phyloP scores from a whole-genome alignment of 2,888 invertebrate genomes.

The Aspidiotus destructor region DNA sequence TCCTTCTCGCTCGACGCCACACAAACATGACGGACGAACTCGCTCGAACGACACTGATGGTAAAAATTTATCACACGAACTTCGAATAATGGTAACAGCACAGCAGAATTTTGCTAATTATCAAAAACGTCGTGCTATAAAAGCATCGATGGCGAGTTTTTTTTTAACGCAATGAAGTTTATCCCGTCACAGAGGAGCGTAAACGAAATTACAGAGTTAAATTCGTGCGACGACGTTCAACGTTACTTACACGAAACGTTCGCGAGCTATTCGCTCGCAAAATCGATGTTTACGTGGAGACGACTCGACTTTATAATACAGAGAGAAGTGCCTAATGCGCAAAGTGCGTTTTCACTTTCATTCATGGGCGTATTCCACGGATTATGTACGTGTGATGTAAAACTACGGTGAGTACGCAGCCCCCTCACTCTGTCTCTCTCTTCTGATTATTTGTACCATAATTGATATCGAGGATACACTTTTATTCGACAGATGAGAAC shows the following conservation, averaged over 20 bases:
- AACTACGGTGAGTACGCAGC: no score
- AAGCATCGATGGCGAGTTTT: not conserved
- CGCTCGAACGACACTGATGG: slow-evolving; percentile 1
- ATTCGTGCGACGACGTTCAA: not conserved
- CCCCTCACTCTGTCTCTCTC: no score
- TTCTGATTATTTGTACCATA: no score
- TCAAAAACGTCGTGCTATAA: slow-evolving; percentile 16
- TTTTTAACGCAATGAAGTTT: slow-evolving; percentile 22
- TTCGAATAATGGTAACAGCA: no score
- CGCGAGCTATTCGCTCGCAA: slow-evolving; percentile 16
- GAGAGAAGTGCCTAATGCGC: not conserved
- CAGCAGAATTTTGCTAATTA: not conserved
- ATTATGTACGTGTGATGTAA: no score
- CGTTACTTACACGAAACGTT: not conserved
- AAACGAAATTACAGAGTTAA: slow-evolving; percentile 11
- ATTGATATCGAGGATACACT: no score
- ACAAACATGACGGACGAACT: slow-evolving; percentile 25
- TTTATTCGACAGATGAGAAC: no score
- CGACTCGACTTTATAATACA: not conserved
- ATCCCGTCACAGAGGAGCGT: slow-evolving; percentile 1
- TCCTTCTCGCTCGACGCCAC: slow-evolving; percentile 24
- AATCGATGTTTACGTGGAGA: slow-evolving; percentile 4
- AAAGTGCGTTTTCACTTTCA: slow-evolving; percentile 16
- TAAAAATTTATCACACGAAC: not conserved
- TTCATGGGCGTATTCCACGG: slow-evolving; percentile 28